Conservation (phyloP, 2,113 vertebrate species). For the Sula dactylatra region DNA sequence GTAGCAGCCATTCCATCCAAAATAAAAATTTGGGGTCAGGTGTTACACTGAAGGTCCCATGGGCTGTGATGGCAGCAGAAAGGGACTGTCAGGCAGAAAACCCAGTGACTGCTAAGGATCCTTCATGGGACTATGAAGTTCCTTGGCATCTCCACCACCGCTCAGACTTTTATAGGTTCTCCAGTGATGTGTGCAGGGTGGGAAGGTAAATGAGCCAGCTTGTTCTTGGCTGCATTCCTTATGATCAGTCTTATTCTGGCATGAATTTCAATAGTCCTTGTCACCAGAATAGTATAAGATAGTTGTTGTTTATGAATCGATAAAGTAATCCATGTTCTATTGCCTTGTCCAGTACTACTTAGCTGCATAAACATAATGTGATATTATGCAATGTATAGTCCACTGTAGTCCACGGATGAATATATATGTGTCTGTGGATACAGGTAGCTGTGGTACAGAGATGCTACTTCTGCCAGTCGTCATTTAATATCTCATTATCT, state of each 20-base stretch:
- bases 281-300: background rate
- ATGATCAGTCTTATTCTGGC: background rate
- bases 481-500: background rate
- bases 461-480: background rate
- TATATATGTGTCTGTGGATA: too few species aligned
- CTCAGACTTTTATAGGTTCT: background rate
- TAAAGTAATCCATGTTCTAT: background rate
- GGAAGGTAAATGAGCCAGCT: background rate
- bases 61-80: background rate
- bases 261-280: background rate
- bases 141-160: background rate
- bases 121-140: too few species aligned
- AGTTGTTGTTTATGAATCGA: background rate
- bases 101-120: background rate
- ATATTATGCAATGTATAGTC: rapidly evolving
- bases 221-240: background rate
- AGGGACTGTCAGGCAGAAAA: background rate
- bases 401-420: background rate
- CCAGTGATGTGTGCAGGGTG: background rate
- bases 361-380: background rate
- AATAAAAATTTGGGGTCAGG: background rate
- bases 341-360: background rate
- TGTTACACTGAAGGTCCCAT: background rate
- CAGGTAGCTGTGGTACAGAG: background rate
- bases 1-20: background rate